A percentile compares a stretch with the other conserved stretches of the same genome.
Conservation (phyloP, 2,113 vertebrate genomes). For the Anhinga anhinga region DNA sequence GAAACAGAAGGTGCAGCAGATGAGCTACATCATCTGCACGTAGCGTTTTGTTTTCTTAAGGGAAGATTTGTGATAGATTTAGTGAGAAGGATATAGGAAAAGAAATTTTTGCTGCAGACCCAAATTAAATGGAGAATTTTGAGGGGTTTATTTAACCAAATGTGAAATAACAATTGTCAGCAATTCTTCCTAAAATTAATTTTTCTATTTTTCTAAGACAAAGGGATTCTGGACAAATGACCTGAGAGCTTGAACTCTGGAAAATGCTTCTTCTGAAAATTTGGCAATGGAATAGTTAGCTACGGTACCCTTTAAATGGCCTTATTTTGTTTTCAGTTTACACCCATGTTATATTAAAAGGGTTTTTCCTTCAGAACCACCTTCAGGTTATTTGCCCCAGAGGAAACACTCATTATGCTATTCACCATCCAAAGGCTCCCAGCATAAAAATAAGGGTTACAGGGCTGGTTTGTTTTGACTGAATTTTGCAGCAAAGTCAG, state of each 20-base stretch:
- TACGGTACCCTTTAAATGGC: background rate
- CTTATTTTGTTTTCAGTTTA: background rate
- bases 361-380: background rate
- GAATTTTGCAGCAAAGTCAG: background rate
- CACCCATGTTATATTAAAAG: background rate
- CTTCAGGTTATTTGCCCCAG: background rate
- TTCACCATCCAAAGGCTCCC: background rate
- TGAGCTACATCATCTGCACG: background rate
- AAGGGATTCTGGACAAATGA: background rate
- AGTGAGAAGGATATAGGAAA: background rate
- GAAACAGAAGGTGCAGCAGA: slow-evolving; percentile 44
- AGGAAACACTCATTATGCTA: background rate
- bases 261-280: background rate
- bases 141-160: background rate
- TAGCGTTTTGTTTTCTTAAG: background rate
- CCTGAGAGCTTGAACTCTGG: background rate
- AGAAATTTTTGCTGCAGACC: background rate
- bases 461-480: background rate
- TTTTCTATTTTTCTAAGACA: background rate
- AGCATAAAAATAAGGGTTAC: background rate
- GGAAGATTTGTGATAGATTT: background rate
- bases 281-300: background rate
- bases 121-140: background rate
- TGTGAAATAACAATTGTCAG: background rate
- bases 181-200: background rate